A percentile compares a stretch with the other conserved stretches of the same genome.
Conservation (phyloP, 2,888 invertebrate genomes). For the Nemotelus pantherinus region DNA sequence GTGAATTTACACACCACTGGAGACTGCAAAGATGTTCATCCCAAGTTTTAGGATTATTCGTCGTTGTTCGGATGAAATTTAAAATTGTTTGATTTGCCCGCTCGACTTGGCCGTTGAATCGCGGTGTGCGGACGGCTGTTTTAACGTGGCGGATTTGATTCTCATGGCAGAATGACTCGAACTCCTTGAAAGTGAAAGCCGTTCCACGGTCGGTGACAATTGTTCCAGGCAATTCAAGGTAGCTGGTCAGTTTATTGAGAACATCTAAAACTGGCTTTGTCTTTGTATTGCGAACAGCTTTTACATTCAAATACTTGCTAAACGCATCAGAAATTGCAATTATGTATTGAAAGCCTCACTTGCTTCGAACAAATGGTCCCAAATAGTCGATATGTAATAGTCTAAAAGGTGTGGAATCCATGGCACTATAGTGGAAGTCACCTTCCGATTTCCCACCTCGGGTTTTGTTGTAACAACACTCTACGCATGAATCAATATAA, state of each 20-base stretch:
- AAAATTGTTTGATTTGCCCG: constrained; percentile 51
- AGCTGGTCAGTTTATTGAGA: constrained; percentile 44
- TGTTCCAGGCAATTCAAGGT: neutral
- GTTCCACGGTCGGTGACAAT: neutral
- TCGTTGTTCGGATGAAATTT: constrained; percentile 51
- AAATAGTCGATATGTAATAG: constrained; percentile 49
- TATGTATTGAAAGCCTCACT: constrained; percentile 48
- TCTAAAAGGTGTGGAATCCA: constrained; percentile 48
- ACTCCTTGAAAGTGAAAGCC: neutral
- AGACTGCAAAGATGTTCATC: constrained; percentile 46
- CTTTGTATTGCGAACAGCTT: no score
- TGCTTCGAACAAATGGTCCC: constrained; percentile 41
- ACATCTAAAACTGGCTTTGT: constrained; percentile 50
- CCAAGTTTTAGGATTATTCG: constrained; percentile 48
- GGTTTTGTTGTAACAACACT: constrained; percentile 51
- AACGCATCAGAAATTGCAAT: no score
- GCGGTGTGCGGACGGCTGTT: neutral
- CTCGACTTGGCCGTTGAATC: constrained; percentile 52
- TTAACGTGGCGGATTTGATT: neutral
- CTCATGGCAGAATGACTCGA: neutral
- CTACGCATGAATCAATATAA: no score
- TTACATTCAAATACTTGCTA: no score
- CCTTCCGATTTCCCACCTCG: constrained; percentile 47
- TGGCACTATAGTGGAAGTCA: constrained; percentile 46
- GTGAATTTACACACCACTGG: constrained; percentile 45